Conservation (phyloP, 2,888 invertebrate species). For the Philonicus albiceps region DNA sequence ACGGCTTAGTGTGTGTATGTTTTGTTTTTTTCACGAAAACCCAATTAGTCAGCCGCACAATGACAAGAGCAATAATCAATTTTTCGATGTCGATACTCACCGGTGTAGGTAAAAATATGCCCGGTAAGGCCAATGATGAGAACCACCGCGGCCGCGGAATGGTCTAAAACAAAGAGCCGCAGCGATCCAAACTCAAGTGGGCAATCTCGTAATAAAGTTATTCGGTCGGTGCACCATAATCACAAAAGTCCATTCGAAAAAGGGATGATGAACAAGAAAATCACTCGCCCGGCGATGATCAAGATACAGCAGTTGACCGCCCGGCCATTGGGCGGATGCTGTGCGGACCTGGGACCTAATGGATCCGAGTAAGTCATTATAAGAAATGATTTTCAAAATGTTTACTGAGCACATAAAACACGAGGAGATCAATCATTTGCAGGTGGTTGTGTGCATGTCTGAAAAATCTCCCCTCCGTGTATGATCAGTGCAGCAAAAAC, state of each 20-base stretch:
- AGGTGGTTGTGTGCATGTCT: background rate
- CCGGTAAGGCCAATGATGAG: constrained; percentile 37
- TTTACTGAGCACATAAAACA: constrained; percentile 37
- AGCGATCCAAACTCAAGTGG: constrained; percentile 17
- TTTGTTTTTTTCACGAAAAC: background rate
- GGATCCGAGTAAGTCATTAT: constrained; percentile 42
- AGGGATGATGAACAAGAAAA: constrained; percentile 42
- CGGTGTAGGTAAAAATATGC: constrained; percentile 18
- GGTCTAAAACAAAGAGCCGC: constrained; percentile 1
- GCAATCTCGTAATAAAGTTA: constrained; percentile 39
- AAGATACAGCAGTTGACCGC: constrained; percentile 32
- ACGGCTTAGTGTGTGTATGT: background rate
- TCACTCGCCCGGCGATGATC: constrained; percentile 31
- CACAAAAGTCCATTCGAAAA: constrained; percentile 33
- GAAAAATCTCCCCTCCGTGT: background rate
- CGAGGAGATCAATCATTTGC: constrained; percentile 29
- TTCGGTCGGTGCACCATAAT: constrained; percentile 41
- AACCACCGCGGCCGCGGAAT: constrained; percentile 11
- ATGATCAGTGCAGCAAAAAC: constrained; percentile 22
- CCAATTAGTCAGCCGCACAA: constrained; percentile 39
- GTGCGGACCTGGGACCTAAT: background rate
- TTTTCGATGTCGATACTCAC: background rate
- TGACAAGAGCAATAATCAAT: constrained; percentile 38
- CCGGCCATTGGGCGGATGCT: constrained; percentile 39
- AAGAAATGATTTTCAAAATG: constrained; percentile 42